phyloP scores from a whole-genome alignment of 1,140 invertebrate genomes.

The Drosophila dunni region DNA sequence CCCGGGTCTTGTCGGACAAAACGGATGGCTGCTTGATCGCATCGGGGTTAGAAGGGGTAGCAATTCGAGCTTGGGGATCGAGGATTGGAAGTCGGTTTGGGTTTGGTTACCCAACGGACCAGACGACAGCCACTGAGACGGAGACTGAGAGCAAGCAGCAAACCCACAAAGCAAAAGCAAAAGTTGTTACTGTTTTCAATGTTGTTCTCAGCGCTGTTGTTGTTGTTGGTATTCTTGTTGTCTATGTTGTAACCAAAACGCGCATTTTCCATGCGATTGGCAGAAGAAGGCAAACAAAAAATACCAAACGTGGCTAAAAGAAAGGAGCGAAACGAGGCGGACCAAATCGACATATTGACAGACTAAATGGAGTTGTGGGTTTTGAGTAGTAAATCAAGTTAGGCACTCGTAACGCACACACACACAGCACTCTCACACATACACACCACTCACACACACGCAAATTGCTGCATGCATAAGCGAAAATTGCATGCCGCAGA shows the following conservation, averaged over 20 bases:
- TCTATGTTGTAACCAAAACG: conserved; percentile 72
- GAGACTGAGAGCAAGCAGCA: conserved; percentile 32
- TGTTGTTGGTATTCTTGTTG: conserved; percentile 46
- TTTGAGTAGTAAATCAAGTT: conserved; percentile 84
- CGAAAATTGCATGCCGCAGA: conserved; percentile 71
- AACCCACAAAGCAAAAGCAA: conserved; percentile 62
- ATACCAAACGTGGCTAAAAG: conserved; percentile 23
- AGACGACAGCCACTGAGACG: conserved; percentile 33
- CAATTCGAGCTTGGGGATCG: conserved; percentile 1
- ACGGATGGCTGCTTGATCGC: background rate
- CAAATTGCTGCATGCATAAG: conserved; percentile 64
- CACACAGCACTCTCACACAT: conserved; percentile 32
- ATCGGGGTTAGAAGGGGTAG: background rate
- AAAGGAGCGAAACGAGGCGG: conserved; percentile 62
- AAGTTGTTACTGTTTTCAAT: conserved; percentile 52
- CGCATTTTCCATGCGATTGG: conserved; percentile 71
- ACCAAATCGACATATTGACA: conserved; percentile 83
- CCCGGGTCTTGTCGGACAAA: conserved; percentile 35
- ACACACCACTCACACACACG: conserved; percentile 19
- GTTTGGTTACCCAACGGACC: conserved; percentile 34
- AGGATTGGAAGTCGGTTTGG: conserved; percentile 12
- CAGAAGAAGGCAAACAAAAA: conserved; percentile 34
- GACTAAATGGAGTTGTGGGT: conserved; percentile 83
- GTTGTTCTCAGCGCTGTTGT: conserved; percentile 26
- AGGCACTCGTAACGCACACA: conserved; percentile 60